Conservation (phyloP, 2,888 invertebrate genomes). For the Helicoverpa assulta region DNA sequence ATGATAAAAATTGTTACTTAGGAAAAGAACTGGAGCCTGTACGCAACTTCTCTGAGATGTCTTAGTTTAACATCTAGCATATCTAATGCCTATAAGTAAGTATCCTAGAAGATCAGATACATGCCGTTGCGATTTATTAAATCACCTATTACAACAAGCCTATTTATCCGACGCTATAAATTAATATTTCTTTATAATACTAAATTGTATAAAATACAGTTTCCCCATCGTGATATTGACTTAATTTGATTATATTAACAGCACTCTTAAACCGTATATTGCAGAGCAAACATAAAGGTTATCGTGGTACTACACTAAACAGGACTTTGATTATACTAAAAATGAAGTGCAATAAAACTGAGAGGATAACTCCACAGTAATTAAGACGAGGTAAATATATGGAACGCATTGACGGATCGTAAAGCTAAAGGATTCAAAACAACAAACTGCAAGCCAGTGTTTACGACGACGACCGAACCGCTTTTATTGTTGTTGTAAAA, state of each 20-base stretch:
- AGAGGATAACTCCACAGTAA: slow-evolving; percentile 83
- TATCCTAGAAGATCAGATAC: background rate
- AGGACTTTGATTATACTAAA: slow-evolving; percentile 78
- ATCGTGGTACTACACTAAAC: slow-evolving; percentile 67
- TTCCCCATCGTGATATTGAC: slow-evolving; percentile 50
- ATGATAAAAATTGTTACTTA: slow-evolving; percentile 6
- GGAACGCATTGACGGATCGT: slow-evolving; percentile 88
- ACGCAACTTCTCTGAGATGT: too few relatives aligned
- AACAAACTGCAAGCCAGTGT: slow-evolving; percentile 87
- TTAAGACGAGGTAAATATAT: slow-evolving; percentile 88
- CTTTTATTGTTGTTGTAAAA: slow-evolving; percentile 90
- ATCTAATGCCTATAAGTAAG: too few relatives aligned
- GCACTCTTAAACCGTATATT: slow-evolving; percentile 57
- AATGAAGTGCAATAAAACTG: slow-evolving; percentile 82
- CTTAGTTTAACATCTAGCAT: too few relatives aligned
- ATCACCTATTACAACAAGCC: too few relatives aligned
- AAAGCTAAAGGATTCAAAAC: slow-evolving; percentile 87
- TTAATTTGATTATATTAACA: slow-evolving; percentile 68
- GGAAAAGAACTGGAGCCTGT: too few relatives aligned
- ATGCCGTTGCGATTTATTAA: background rate
- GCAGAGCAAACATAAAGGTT: slow-evolving; percentile 68
- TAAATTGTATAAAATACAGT: slow-evolving; percentile 20
- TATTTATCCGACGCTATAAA: background rate
- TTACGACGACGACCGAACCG: slow-evolving; percentile 86
- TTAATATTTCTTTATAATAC: background rate